Base-by-base conservation (phyloP, 2,797 vertebrate genomes). In the Hemibagrus guttatus region DNA sequence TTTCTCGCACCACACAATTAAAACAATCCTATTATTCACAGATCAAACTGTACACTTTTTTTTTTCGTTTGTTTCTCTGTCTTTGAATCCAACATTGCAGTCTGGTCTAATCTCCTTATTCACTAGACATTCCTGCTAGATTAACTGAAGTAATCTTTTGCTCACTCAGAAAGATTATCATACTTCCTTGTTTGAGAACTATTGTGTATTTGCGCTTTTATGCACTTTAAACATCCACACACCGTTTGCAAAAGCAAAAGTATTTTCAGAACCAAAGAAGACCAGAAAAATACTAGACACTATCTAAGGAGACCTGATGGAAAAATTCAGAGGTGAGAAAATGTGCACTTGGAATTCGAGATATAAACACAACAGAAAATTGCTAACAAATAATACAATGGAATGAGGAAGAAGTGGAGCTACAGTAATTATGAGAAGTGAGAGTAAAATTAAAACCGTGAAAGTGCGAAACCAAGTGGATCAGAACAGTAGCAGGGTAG, bases 1-100 rank as follows among this genome's bases (percentile, higher is more conserved):
- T 93, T 93, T 94, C 92, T 92, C 93, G 92, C 90, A 93, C 89
- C 87, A 78, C 28, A 78, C 21, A 79, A 86, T 81, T 91, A 87
- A 90, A 90, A 82, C 63, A 92, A 93, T 93, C 92, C 92, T 92
- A 93, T 95, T 93, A 93, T 83, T 58, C 56, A 71, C 17, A 89
- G 93, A 91, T 93, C 90, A 95, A 92, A 93, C 89, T 91, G 92
- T 89, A 86, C 90, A 88, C 71, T 78, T 64, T 64, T 88, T 90
- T 85, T 91, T n/a, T 4, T 16, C n/a, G n/a, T 59, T 79, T 42
- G 49, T 93, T 90, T 90, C 90, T 90, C 85, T 92, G 91, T 59
- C 71, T 87, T 82, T 54, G 58, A 85, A 78, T 87, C 71, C 80
- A 83, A 21, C 76, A 82, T 76, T 71, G 56, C 68, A 86, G 85